These are phyloP conservation scores for Peromyscus polionotus DNA, from an alignment of 2,113 vertebrate species.

Conservation along the genomic window DNA sequence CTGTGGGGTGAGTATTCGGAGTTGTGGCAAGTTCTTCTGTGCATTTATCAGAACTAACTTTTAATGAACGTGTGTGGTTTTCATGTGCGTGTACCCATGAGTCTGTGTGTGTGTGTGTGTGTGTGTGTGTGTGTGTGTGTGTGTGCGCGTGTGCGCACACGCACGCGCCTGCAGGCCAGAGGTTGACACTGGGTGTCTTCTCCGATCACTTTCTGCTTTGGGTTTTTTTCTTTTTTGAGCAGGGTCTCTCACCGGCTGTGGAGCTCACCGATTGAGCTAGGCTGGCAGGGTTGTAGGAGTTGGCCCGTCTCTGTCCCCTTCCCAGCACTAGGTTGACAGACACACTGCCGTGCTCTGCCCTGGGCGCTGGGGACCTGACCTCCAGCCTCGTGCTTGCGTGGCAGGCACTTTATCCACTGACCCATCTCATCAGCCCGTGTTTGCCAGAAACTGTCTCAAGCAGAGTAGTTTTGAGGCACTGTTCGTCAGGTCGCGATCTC, in stretches of 20 bases:
- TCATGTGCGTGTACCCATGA: background rate
- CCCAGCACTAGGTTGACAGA: background rate
- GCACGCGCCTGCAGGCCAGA: background rate
- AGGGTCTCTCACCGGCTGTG: background rate
- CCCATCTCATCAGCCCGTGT: no score
- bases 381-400: background rate
- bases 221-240: background rate
- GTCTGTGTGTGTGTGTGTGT: background rate
- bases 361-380: background rate
- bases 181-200: background rate
- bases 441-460: background rate
- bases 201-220: background rate
- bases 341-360: background rate
- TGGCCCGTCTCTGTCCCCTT: background rate
- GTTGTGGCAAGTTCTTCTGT: background rate
- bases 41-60: background rate
- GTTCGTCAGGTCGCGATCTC: background rate
- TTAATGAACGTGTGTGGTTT: background rate
- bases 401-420: background rate
- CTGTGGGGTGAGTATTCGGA: constrained; percentile 93
- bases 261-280: background rate
- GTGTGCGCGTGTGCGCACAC: rapidly evolving
- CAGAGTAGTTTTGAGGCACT: background rate
- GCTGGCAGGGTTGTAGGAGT: background rate
- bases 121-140: background rate